These are phyloP conservation scores for Hyperoplus immaculatus DNA, from an alignment of 2,797 vertebrate species.

Conservation along the genomic window DNA sequence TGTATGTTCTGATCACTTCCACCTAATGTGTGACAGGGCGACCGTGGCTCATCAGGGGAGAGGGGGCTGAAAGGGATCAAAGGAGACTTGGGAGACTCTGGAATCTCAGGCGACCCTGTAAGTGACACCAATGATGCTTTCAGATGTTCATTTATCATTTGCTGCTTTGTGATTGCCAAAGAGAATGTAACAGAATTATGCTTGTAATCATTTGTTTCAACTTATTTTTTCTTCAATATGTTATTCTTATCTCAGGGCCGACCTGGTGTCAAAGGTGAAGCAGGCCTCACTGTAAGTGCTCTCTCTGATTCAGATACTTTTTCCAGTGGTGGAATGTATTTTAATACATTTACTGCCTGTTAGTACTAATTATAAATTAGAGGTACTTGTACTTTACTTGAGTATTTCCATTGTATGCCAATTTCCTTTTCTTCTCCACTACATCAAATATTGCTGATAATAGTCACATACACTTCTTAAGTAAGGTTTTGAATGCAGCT, in stretches of 20 bases:
- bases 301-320: background rate
- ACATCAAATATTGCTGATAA: background rate
- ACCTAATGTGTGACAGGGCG: slow-evolving; percentile 81
- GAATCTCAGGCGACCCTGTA: slow-evolving; percentile 86
- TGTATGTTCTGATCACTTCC: background rate
- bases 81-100: slow-evolving; percentile 89
- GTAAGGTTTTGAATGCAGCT: background rate
- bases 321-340: background rate
- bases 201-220: no score
- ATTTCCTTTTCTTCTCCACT: background rate
- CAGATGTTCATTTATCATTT: background rate
- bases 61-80: slow-evolving; percentile 90
- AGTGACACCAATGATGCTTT: slow-evolving; percentile 58
- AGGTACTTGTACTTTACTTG: background rate
- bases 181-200: no score
- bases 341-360: background rate
- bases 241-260: slow-evolving; percentile 80
- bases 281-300: slow-evolving; percentile 90
- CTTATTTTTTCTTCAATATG: background rate
- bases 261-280: slow-evolving; percentile 89
- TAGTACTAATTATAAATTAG: background rate
- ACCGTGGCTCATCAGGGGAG: slow-evolving; percentile 88
- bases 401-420: background rate
- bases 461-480: background rate
- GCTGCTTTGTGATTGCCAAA: background rate